phyloP scores from a whole-genome alignment of 1,140 invertebrate genomes.

The Thaumetopoea pityocampa region DNA sequence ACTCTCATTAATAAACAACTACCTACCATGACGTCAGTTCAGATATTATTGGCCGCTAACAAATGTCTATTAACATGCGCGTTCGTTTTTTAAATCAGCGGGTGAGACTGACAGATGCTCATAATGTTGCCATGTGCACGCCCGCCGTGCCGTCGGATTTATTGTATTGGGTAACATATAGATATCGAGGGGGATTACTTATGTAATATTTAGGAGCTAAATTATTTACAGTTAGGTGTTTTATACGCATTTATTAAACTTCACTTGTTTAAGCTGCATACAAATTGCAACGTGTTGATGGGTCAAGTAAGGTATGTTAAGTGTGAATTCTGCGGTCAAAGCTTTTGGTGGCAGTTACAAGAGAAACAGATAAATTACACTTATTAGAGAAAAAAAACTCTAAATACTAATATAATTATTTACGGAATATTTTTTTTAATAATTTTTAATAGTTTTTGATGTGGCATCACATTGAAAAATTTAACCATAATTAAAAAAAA shows the following conservation, averaged over 20 bases:
- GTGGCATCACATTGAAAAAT: no score
- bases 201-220: neutral
- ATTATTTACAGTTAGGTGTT: neutral
- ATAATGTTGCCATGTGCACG: conserved; percentile 63
- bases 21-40: conserved; percentile 14
- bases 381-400: no score
- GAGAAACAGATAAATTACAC: no score
- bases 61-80: conserved; percentile 59
- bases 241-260: neutral
- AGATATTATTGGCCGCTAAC: conserved; percentile 28
- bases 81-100: conserved; percentile 60
- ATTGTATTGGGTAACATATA: conserved; percentile 14
- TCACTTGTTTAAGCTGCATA: neutral
- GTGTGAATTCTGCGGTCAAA: no score
- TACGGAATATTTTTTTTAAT: no score
- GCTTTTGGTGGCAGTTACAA: no score
- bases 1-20: neutral
- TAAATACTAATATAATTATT: no score
- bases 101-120: conserved; percentile 61
- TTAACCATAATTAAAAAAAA: no score
- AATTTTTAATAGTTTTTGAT: no score
- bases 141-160: conserved; percentile 33
- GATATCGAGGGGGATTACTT: conserved; percentile 11
- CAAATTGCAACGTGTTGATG: conserved; percentile 2
- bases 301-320: no score